Percentiles rank a stretch among this genome's conserved stretches.
Conservation (phyloP, 1,140 invertebrate species). For the Latrodectus geometricus region DNA sequence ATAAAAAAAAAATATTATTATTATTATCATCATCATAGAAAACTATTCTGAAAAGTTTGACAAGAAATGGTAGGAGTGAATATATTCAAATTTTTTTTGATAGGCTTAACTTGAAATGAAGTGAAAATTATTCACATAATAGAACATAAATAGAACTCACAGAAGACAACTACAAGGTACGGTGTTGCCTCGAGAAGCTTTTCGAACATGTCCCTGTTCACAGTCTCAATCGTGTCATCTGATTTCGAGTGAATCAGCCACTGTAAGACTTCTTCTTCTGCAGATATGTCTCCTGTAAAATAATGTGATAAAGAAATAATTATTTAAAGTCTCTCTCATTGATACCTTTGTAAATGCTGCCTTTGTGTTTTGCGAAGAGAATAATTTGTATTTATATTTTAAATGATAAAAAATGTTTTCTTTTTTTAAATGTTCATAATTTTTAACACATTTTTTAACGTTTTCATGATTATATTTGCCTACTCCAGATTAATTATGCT, state of each 20-base stretch:
- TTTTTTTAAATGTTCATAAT: too few relatives aligned
- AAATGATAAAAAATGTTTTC: too few relatives aligned
- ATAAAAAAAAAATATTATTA: too few relatives aligned
- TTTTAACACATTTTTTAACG: too few relatives aligned
- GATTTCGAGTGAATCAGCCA: slow-evolving; percentile 94
- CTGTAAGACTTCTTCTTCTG: slow-evolving; percentile 93
- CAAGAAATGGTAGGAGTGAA: background rate
- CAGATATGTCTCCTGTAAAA: slow-evolving; percentile 89
- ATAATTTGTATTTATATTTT: too few relatives aligned
- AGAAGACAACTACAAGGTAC: slow-evolving; percentile 92
- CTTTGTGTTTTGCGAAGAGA: too few relatives aligned
- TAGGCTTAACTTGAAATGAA: background rate
- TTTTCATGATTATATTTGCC: too few relatives aligned
- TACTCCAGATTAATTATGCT: too few relatives aligned
- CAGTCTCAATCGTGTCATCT: slow-evolving; percentile 92
- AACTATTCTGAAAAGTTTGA: background rate
- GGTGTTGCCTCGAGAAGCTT: slow-evolving; percentile 90
- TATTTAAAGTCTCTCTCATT: too few relatives aligned
- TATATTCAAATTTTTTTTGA: background rate
- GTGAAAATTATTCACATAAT: background rate
- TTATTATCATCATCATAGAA: too few relatives aligned
- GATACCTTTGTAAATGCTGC: too few relatives aligned
- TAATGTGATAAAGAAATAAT: too few relatives aligned
- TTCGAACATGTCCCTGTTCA: slow-evolving; percentile 91
- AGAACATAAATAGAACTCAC: slow-evolving; percentile 73